Base-by-base conservation (phyloP, 2,888 invertebrate species). In the Xiphydria camelus region DNA sequence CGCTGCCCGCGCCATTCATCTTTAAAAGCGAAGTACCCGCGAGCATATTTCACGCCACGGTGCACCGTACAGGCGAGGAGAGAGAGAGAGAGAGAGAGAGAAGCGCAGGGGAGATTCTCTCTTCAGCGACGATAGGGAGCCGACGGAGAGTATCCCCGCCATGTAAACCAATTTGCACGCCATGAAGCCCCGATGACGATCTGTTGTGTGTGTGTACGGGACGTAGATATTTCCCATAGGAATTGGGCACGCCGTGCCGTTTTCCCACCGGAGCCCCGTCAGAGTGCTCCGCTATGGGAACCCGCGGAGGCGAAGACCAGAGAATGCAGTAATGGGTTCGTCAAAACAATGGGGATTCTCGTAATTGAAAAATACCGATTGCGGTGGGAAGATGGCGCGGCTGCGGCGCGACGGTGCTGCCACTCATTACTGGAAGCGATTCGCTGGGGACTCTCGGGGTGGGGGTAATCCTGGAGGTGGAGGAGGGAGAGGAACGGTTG, bases 81-180 rank as follows among this genome's bases (percentile, higher is more conserved):
- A 14, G 12, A 41, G 25, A 18, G 23, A 38, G 15, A n/a, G 25
- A 35, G 42, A 7, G 36, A 25, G 23, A 31, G 26, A 14, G 35
- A 18, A 26, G 17, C 14, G 25, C n/a, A 10, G n/a, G 12, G 32
- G n/a, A 12, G 15, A 15, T 23, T 48, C 32, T 18, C 34, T 23
- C 25, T 35, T 39, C 25, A 40, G 40, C 21, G 42, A 46, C 10
- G 31, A 43, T 41, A 40, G 47, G 33, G 44, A 50, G 47, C 41
- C 45, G 44, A 25, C 26, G 23, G 25, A 31, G 10, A 19, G 29
- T 18, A 14, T 53, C 57, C 46, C 47, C 20, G 45, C 43, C 65
- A 49, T 71, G 71, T 73, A 73, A 74, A 74, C 70, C 73, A 73
- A 73, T 74, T 74, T 73, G 68, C 71, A 68, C 72, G 66, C 70